Evolutionary conservation across 2,113 vertebrate species (phyloP).

Genomic region (Sebastes fasciatus): DNA sequence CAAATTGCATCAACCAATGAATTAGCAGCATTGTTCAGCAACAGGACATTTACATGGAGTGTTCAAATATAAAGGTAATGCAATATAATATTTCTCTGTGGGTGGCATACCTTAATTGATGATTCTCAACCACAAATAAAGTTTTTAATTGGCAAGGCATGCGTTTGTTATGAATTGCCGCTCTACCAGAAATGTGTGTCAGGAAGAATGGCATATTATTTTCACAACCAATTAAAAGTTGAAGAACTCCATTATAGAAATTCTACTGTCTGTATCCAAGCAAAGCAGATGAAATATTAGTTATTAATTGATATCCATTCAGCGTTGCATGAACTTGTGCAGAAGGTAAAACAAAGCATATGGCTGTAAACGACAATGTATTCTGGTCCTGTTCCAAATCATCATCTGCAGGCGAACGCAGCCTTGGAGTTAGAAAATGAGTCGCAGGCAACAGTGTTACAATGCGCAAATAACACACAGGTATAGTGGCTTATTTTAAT

Average conservation of each 20-base stretch:
- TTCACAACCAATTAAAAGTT: conserved; percentile 86
- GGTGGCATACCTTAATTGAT: conserved; percentile 32
- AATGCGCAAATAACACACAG: conserved; percentile 40
- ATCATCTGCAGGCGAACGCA: conserved; percentile 45
- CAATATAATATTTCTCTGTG: not conserved
- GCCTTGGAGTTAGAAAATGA: conserved; percentile 9
- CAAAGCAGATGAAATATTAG: conserved; percentile 80
- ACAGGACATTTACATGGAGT: too few relatives aligned
- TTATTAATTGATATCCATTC: conserved; percentile 85
- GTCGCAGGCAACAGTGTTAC: not conserved
- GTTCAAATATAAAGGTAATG: not conserved
- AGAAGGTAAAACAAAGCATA: conserved; percentile 71
- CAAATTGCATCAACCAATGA: too few relatives aligned
- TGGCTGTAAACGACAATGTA: conserved; percentile 65
- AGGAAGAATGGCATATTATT: conserved; percentile 63
- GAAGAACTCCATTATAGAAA: conserved; percentile 80
- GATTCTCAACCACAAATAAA: conserved; percentile 51
- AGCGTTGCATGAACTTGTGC: conserved; percentile 71
- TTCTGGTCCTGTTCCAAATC: conserved; percentile 69
- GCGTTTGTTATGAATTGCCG: conserved; percentile 36
- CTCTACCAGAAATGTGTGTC: conserved; percentile 60
- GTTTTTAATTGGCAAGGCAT: conserved; percentile 58
- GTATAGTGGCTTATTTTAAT: conserved; percentile 3
- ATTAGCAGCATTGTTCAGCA: too few relatives aligned
- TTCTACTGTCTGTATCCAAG: conserved; percentile 82